phyloP scores from a whole-genome alignment of 2,113 vertebrate species.

The Lycaon pictus region DNA sequence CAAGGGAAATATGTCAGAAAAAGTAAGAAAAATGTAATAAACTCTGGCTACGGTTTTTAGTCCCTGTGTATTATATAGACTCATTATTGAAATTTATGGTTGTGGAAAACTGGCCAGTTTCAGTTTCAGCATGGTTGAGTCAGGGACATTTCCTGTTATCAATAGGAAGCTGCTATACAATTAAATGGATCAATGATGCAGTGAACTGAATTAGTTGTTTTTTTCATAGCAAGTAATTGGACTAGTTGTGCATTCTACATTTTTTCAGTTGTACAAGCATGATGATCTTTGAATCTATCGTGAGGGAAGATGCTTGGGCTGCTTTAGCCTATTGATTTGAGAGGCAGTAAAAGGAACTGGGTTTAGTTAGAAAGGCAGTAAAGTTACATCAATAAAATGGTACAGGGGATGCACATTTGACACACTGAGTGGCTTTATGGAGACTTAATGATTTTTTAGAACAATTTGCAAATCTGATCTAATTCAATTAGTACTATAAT shows the following conservation, averaged over 20 bases:
- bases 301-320: slow-evolving; percentile 25
- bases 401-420: slow-evolving; percentile 53
- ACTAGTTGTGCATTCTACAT: slow-evolving; percentile 67
- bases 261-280: slow-evolving; percentile 63
- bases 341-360: slow-evolving; percentile 57
- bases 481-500: slow-evolving; percentile 65
- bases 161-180: slow-evolving; percentile 76
- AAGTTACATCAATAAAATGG: slow-evolving; percentile 56
- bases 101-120: slow-evolving; percentile 67
- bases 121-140: slow-evolving; percentile 62
- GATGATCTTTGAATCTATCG: slow-evolving; percentile 58
- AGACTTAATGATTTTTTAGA: slow-evolving; percentile 65
- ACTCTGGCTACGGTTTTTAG: slow-evolving; percentile 46
- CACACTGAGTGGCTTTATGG: slow-evolving; percentile 66
- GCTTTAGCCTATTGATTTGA: slow-evolving; percentile 73
- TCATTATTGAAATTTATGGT: slow-evolving; percentile 67
- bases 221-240: slow-evolving; percentile 78
- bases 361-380: slow-evolving; percentile 46
- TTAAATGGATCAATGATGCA: slow-evolving; percentile 82
- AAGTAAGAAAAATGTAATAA: slow-evolving; percentile 53
- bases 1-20: slow-evolving; percentile 60
- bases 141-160: slow-evolving; percentile 75
- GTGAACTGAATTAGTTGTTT: slow-evolving; percentile 78
- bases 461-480: slow-evolving; percentile 71
- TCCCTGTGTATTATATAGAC: slow-evolving; percentile 20